Conservation (phyloP, 2,888 invertebrate species). For the Acleris literana region DNA sequence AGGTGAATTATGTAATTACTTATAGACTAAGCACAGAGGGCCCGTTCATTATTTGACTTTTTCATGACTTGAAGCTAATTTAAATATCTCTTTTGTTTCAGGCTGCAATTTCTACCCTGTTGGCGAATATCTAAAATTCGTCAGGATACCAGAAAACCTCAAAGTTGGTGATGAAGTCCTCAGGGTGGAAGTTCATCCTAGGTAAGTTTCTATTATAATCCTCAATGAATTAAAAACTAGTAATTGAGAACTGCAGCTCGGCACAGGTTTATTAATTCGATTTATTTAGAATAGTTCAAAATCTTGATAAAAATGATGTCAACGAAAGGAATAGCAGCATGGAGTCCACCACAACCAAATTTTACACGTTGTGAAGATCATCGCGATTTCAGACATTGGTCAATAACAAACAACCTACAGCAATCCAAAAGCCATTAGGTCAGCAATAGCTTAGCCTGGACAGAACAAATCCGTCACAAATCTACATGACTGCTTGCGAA, state of each 20-base stretch:
- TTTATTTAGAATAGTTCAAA: no score
- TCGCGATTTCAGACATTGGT: slow-evolving; percentile 10
- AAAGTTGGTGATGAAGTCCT: slow-evolving; percentile 90
- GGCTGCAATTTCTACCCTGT: slow-evolving; percentile 93
- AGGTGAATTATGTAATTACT: no score
- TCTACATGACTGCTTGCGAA: slow-evolving; percentile 25
- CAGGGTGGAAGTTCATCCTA: slow-evolving; percentile 91
- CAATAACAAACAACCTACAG: slow-evolving; percentile 4
- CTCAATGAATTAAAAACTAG: neutral
- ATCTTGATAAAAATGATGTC: neutral
- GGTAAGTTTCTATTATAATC: slow-evolving; percentile 60
- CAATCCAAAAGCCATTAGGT: slow-evolving; percentile 30
- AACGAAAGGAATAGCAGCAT: neutral
- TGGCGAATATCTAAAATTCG: slow-evolving; percentile 92
- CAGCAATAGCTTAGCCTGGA: slow-evolving; percentile 21
- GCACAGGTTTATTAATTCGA: no score
- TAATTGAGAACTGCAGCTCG: no score
- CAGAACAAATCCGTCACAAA: slow-evolving; percentile 30
- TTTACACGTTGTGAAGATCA: neutral
- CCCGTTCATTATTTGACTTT: no score
- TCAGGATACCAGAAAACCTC: slow-evolving; percentile 92
- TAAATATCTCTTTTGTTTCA: slow-evolving; percentile 66
- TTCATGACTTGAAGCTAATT: no score
- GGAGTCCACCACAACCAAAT: neutral
- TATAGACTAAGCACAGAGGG: no score